A percentile compares a stretch with the other conserved stretches of the same genome.
phyloP scores from a whole-genome alignment of 1,140 invertebrate genomes.

The Drosophila lini region DNA sequence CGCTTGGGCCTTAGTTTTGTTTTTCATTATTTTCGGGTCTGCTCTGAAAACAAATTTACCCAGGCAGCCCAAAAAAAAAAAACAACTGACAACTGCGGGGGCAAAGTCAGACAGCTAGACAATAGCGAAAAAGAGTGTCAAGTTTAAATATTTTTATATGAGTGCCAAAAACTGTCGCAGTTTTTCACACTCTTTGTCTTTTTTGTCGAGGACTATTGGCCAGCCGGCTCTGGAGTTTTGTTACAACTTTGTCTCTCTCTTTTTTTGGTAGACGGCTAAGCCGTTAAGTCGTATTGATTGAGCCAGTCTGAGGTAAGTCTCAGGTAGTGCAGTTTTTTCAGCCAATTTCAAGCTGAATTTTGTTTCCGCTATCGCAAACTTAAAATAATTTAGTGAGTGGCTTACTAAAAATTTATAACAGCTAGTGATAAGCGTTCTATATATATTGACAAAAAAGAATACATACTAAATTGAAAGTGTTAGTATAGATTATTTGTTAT shows the following conservation, averaged over 20 bases:
- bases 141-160: conserved; percentile 70
- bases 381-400: conserved; percentile 1
- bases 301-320: conserved; percentile 4
- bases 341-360: conserved; percentile 6
- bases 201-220: conserved; percentile 24
- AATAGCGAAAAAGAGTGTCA: conserved; percentile 66
- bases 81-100: conserved; percentile 54
- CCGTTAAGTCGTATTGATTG: conserved; percentile 67
- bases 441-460: background rate
- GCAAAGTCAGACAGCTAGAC: conserved; percentile 26
- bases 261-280: conserved; percentile 36
- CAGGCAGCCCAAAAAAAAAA: conserved; percentile 21
- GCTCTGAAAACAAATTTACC: conserved; percentile 47
- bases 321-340: conserved; percentile 5
- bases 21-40: conserved; percentile 62
- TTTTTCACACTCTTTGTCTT: conserved; percentile 37
- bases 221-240: conserved; percentile 39
- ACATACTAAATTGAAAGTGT: background rate
- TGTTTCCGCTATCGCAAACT: background rate
- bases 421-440: conserved; percentile 1
- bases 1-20: conserved; percentile 22
- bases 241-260: conserved; percentile 38
- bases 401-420: conserved; percentile 18
- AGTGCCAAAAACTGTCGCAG: conserved; percentile 59
- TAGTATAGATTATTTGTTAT: conserved; percentile 28